Evolutionary conservation across 2,113 vertebrate genomes (phyloP).

Genomic region (Rhombomys opimus): DNA sequence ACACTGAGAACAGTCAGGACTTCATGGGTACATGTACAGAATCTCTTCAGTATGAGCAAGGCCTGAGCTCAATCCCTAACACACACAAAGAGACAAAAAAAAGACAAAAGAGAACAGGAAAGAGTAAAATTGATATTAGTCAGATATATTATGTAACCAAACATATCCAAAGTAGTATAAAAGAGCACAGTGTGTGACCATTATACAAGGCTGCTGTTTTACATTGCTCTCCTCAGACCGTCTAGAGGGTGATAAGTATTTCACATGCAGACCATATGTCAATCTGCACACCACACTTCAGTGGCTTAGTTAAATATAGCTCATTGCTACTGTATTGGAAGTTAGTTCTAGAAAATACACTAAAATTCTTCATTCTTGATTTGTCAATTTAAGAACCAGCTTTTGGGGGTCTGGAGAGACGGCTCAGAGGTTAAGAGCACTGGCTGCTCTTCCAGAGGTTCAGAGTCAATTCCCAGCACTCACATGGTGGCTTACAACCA

Average conservation of each 20-base stretch:
- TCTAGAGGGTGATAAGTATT: not conserved
- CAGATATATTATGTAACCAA: not conserved
- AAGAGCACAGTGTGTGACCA: not conserved
- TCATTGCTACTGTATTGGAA: not conserved
- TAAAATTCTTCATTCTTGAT: not conserved
- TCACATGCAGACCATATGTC: not conserved
- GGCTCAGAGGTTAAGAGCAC: too few species aligned
- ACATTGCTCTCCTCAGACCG: not conserved
- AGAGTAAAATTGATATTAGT: constrained; percentile 31
- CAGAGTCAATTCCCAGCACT: too few species aligned
- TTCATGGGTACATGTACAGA: not conserved
- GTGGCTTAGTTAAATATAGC: not conserved
- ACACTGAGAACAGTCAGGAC: not conserved
- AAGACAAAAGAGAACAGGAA: not conserved
- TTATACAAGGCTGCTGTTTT: not conserved
- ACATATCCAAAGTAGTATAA: not conserved
- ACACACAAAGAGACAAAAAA: not conserved
- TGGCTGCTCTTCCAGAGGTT: too few species aligned
- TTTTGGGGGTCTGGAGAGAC: too few species aligned
- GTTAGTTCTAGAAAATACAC: not conserved
- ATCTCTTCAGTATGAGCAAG: not conserved
- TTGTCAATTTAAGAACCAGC: not conserved
- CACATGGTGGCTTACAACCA: too few species aligned
- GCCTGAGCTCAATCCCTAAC: not conserved
- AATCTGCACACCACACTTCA: not conserved